These are phyloP conservation scores for Doris montereyensis DNA, from an alignment of 2,888 invertebrate species.

Conservation along the genomic window DNA sequence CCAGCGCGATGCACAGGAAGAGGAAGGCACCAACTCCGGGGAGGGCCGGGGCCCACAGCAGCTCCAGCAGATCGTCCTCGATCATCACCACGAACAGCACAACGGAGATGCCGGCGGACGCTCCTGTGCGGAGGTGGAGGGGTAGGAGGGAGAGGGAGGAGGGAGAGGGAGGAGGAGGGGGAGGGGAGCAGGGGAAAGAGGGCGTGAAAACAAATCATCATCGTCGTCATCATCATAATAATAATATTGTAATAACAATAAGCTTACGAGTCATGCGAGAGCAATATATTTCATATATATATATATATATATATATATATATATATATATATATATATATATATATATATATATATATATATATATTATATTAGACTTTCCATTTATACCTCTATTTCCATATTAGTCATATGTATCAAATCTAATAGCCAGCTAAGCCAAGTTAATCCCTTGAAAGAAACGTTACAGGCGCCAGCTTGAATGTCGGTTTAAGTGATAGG, in stretches of 20 bases:
- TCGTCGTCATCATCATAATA: no score
- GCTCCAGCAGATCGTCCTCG: constrained; percentile 43
- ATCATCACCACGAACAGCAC: constrained; percentile 48
- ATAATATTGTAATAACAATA: neutral
- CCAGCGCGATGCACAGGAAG: constrained; percentile 45
- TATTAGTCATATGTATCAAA: no score
- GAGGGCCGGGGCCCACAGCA: constrained; percentile 48
- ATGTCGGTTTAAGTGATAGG: no score
- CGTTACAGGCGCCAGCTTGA: no score
- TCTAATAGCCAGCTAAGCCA: no score
- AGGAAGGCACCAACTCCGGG: constrained; percentile 46
- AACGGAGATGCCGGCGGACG: constrained; percentile 46
- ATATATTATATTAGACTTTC: no score
- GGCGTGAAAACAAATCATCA: neutral
- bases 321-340: no score
- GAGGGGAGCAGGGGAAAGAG: neutral
- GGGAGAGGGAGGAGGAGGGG: neutral
- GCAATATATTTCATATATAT: no score
- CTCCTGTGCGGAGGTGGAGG: constrained; percentile 40
- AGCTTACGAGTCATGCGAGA: neutral
- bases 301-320: no score
- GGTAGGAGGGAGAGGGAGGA: neutral
- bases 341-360: no score
- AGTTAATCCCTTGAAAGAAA: no score
- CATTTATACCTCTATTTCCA: no score